Base-by-base conservation (phyloP, 2,113 vertebrate genomes). In the Coracopsis vasa region DNA sequence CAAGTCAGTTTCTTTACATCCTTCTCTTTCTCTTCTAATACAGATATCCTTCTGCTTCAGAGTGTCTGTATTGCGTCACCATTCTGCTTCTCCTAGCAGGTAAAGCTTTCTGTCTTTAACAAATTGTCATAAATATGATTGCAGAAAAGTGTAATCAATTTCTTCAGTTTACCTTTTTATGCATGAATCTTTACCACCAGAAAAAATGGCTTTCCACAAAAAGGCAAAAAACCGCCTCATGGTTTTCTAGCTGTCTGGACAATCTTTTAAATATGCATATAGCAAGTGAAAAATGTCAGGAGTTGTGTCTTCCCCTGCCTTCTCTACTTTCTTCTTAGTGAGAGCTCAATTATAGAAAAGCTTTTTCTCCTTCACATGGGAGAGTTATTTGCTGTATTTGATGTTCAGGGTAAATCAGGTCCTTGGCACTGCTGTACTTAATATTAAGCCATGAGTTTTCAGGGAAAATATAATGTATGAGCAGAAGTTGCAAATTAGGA, bases 401-500 rank as follows among this genome's bases (percentile, higher is more conserved):
- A 47, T 81, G 70, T 75, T 58, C 67, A 85, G 51, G 47, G 82
- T 89, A 92, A 92, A 77, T 87, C 47, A 65, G 31, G 19, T 92
- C 42, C 80, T 97, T 69, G 67, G 48, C 91, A 64, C 41, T 94
- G 16, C 35, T 90, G 29, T 94, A 60, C 39, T 96, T 92, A 71
- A 39, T 58, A 87, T 79, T 65, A 92, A 81, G 61, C 61, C 86
- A 79, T 21, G 71, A 45, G 19, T 95, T 96, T 95, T 90, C 88
- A 85, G 53, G 13, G 45, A 29, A 74, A 92, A 92, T 27, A 61
- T 51, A 95, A 90, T 67, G 28, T 20, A 89, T 87, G 77, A 89
- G 39, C 45, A 82, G n/a, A 95, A 91, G 29, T 39, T 92, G 51
- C 80, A 80, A 89, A 91, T 89, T 48, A 92, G 70, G 28, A 29